Evolutionary conservation across 2,113 vertebrate species (phyloP).

Genomic region (Bombycilla garrulus): DNA sequence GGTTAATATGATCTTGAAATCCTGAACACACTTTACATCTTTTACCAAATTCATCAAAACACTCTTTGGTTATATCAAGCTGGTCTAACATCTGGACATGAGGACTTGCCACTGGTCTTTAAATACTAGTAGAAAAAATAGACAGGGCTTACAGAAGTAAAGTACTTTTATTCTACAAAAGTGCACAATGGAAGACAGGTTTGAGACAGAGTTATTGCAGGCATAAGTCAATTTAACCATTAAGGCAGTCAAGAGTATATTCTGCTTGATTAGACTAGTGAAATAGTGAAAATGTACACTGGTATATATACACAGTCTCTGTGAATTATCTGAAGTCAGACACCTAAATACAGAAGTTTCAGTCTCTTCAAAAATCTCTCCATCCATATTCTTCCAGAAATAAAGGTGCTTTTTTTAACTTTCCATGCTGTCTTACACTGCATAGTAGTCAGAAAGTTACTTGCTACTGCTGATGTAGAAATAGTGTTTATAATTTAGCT

Average conservation of each 20-base stretch:
- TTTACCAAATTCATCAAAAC: background rate
- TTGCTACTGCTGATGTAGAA: background rate
- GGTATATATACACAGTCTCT: too few relatives aligned
- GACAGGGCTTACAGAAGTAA: background rate
- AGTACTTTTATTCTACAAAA: background rate
- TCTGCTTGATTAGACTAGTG: background rate
- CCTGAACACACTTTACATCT: fast-evolving
- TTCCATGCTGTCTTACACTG: background rate
- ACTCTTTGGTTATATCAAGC: background rate
- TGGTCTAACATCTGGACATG: background rate
- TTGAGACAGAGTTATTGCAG: background rate
- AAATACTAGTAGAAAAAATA: background rate
- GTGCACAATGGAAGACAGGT: background rate
- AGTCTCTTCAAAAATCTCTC: background rate
- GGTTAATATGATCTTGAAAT: background rate
- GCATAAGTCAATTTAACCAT: background rate
- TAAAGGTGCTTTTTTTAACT: background rate
- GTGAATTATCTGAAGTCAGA: background rate
- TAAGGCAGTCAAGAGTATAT: background rate
- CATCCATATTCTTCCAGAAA: background rate
- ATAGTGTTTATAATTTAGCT: background rate
- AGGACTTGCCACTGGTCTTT: background rate
- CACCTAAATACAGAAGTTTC: background rate
- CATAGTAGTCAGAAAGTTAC: background rate
- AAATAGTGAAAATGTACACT: too few relatives aligned